Evolutionary conservation across 1,140 invertebrate species (phyloP), one percentile per base, ranked within the genome.

Genomic region (Parasteatoda tepidariorum): DNA sequence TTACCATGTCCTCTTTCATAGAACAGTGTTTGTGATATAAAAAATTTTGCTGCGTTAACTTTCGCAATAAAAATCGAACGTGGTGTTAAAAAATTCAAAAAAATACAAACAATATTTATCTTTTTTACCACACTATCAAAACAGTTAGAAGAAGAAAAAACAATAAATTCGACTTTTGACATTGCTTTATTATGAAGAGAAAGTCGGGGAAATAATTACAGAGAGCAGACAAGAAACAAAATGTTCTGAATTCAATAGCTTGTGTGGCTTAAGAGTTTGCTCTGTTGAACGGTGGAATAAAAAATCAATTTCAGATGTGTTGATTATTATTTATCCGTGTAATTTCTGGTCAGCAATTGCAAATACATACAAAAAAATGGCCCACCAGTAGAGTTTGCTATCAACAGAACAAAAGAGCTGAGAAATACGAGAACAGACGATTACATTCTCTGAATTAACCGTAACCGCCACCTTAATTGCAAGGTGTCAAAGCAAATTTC

Each of bases 391-490:
- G 0, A 61, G 66, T 48, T 82, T 61, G 22, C 31, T 30, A 68
- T 57, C 22, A 24, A n/a, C 34, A 41, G 31, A 79, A 82, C 66
- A 81, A 81, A 78, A 75, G n/a, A 26, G 13, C 6, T 30, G 6
- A 7, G 38, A 76, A 76, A 62, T 30, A 38, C 38, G 41, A 67
- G 31, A 57, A 30, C 26, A n/a, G 38, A 28, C 61, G 75, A 67
- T 78, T 67, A 78, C 61, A 78, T 67, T 48, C 11, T 30, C 13
- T 57, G 38, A 82, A 48, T 59, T 82, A 70, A 71, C 48, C 24
- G 62, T 59, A 79, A 62, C 66, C 64, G 55, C 67, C 41, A 70
- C 34, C 28, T 48, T 82, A 82, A 82, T 82, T 82, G 55, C 67
- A 70, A 48, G 67, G 78, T 78, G 75, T 78, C 75, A 82, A 41